phyloP scores from a whole-genome alignment of 2,113 vertebrate species.

The Corythaeola cristata region DNA sequence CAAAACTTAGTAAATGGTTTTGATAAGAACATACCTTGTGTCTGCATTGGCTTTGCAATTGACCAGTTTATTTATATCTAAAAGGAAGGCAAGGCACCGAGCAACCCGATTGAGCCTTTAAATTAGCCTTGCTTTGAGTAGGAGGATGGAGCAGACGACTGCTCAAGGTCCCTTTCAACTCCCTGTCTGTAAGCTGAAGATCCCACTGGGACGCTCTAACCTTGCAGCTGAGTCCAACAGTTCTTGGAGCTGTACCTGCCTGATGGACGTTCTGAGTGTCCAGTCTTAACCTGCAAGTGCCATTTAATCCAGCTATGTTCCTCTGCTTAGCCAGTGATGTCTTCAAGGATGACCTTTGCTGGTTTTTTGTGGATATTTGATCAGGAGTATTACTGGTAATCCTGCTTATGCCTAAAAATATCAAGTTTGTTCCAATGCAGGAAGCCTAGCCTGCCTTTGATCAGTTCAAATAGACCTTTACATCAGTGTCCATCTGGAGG shows the following conservation, averaged over 20 bases:
- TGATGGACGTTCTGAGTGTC: neutral
- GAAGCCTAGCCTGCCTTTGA: neutral
- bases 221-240: neutral
- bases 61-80: neutral
- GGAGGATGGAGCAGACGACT: neutral
- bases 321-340: neutral
- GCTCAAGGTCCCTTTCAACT: neutral
- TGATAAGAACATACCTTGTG: neutral
- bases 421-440: fast-evolving
- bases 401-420: neutral
- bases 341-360: neutral
- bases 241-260: neutral
- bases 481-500: too few relatives aligned
- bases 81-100: neutral
- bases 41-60: neutral
- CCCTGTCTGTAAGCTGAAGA: neutral
- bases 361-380: neutral
- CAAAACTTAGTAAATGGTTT: neutral
- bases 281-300: neutral
- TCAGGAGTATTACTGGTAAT: neutral
- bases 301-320: neutral
- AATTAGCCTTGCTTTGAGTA: neutral
- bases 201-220: neutral
- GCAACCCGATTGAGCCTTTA: neutral
- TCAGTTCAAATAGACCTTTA: neutral